Conservation (phyloP, 2,888 invertebrate genomes). For the Hartigia nigra region DNA sequence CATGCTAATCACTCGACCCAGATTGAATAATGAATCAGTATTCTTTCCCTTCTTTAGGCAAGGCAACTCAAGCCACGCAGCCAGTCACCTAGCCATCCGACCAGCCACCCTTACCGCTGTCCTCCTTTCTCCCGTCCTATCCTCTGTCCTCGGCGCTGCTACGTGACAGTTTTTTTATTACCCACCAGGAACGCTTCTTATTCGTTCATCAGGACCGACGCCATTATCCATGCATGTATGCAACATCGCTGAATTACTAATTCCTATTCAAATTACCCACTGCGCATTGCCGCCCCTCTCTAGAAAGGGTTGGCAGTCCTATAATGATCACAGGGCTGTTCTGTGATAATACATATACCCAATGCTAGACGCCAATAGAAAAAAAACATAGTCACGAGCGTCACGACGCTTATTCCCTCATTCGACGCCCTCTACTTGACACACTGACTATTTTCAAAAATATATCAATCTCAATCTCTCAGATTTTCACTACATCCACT, state of each 20-base stretch:
- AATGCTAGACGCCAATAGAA: background rate
- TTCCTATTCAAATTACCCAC: conserved; percentile 23
- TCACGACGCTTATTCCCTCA: background rate
- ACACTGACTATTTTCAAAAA: background rate
- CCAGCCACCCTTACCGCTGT: conserved; percentile 61
- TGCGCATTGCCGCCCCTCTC: background rate
- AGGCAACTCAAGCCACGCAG: background rate
- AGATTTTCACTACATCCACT: background rate
- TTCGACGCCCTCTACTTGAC: background rate
- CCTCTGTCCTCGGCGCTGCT: conserved; percentile 47
- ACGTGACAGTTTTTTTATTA: conserved; percentile 70
- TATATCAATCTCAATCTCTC: background rate
- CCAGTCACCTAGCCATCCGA: conserved; percentile 19
- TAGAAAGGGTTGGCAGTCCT: background rate
- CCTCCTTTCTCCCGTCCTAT: conserved; percentile 43
- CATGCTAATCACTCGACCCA: conserved; percentile 72
- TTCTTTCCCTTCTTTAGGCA: conserved; percentile 65
- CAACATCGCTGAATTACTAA: conserved; percentile 32
- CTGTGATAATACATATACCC: background rate
- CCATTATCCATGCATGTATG: conserved; percentile 42
- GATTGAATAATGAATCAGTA: conserved; percentile 74
- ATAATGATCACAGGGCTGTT: background rate
- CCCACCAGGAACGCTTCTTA: conserved; percentile 71
- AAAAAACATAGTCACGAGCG: background rate
- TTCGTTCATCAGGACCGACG: conserved; percentile 37